Evolutionary conservation across 2,888 invertebrate genomes (phyloP), one percentile per base, ranked within the genome.

Genomic region (Ectobius pallidus): DNA sequence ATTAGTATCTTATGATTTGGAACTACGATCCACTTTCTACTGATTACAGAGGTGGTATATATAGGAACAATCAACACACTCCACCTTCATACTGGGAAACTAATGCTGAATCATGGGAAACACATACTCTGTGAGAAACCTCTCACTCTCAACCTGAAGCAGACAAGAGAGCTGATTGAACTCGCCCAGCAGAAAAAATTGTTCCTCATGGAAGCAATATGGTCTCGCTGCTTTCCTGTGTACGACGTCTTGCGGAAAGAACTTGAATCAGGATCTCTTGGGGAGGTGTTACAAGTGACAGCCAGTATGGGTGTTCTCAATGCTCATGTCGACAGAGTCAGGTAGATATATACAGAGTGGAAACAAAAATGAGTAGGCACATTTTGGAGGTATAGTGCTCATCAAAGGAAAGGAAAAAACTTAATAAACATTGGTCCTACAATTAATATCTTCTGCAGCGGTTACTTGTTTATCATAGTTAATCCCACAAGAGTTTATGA

Each of bases 121-220:
- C 91, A 94, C 79, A 91, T 97, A 1, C 84, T 97, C 1, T 95
- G 96, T 81, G 97, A 97, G 83, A 97, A 97, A 82, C 95, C 97
- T 0, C 83, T 97, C 74, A 92, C 93, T 67, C 83, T 96, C 83
- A 95, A 94, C 81, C 84, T 86, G 61, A 91, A 91, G 78, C 91
- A 96, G 82, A 87, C 91, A 0, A 85, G 87, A 75, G 88, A 90
- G 77, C 83, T 97, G 52, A 83, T 94, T 0, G 77, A 80, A 7
- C 78, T 82, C 42, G 94, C 96, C 0, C 88, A 86, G 79, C 81
- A 86, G 32, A 92, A 92, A 78, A 91, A 92, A 6, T 81, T 92
- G 0, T 95, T 95, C 79, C 81, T 95, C 0, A 94, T 94, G 94
- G 95, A 95, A 86, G 96, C 91, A 0, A 86, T 95, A n/a, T 97